phyloP scores from a whole-genome alignment of 1,140 invertebrate genomes.

The Trigoniulus corallinus region DNA sequence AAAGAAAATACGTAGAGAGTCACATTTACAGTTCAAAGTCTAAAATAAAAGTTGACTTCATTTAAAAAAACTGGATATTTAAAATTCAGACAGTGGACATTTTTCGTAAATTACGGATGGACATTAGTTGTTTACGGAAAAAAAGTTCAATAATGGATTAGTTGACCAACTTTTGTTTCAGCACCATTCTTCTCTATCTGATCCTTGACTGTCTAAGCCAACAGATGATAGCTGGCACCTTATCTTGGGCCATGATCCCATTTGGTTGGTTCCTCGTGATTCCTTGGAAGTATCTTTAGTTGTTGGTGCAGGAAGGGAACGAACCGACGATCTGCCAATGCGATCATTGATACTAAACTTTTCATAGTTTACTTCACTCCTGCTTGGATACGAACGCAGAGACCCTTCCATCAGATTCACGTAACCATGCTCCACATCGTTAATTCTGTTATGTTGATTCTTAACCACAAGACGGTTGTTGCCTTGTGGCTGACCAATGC shows the following conservation, averaged over 20 bases:
- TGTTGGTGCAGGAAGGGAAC: too few relatives aligned
- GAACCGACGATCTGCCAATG: background rate
- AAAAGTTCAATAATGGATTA: background rate
- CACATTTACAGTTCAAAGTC: too few relatives aligned
- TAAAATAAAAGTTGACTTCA: too few relatives aligned
- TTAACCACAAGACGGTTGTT: background rate
- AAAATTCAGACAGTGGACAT: too few relatives aligned
- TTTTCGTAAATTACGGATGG: background rate
- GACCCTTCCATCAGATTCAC: background rate
- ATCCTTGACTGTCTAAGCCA: conserved; percentile 4
- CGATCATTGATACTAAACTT: background rate
- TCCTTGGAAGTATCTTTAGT: background rate
- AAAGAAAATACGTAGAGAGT: too few relatives aligned
- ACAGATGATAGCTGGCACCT: conserved; percentile 3
- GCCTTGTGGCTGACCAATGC: background rate
- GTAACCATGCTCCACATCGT: background rate
- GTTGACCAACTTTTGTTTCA: background rate
- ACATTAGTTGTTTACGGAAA: too few relatives aligned
- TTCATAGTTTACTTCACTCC: background rate
- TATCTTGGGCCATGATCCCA: background rate
- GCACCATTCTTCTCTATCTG: conserved; percentile 8
- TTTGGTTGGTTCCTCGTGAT: background rate
- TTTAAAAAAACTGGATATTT: too few relatives aligned
- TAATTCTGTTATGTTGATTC: background rate
- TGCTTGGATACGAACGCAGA: background rate